Base-by-base conservation (phyloP, 2,113 vertebrate species). In the Martes martes region DNA sequence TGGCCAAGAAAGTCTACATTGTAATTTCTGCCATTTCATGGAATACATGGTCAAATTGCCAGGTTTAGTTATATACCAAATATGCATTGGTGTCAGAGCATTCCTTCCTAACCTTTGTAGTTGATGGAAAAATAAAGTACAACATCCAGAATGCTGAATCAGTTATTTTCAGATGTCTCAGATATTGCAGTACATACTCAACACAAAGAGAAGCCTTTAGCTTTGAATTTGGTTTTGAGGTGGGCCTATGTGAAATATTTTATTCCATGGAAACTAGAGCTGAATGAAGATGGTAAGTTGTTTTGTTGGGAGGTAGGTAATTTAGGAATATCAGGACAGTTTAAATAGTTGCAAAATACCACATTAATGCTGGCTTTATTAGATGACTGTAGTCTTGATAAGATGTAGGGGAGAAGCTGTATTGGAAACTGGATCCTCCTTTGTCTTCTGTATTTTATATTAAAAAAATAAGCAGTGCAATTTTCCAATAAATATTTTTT, bases 121-220 rank as follows among this genome's bases (percentile, higher is more conserved):
- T 39, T 91, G 36, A 45, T 92, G 61, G 67, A 83, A 83, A 89
- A 95, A 63, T 73, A 92, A 95, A 89, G 21, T 24, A 4, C 42
- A 55, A 21, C 13, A 71, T 79, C 14, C 45, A 83, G 84, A 83
- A 65, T 45, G 14, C n/a, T 50, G 21, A 88, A 52, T 87, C 21
- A 82, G 33, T 83, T 88, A 79, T 93, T 96, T 89, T 73, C 69
- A 92, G 42, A 92, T 7, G 4, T 91, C 59, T 92, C 82, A 82
- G 45, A 59, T 63, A 57, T 82, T 47, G 33, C 69, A 61, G 6
- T 93, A 39, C 16, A 79, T 47, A 50, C 82, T 92, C 59, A 92
- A 74, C 9, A 82, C 57, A 47, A 52, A 92, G 45, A 73, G 45
- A 81, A 91, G 42, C 11, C 36, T 81, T 89, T 80, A 94, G 36